Evolutionary conservation across 2,888 invertebrate genomes (phyloP).

Genomic region (Dromius quadrimaculatus): DNA sequence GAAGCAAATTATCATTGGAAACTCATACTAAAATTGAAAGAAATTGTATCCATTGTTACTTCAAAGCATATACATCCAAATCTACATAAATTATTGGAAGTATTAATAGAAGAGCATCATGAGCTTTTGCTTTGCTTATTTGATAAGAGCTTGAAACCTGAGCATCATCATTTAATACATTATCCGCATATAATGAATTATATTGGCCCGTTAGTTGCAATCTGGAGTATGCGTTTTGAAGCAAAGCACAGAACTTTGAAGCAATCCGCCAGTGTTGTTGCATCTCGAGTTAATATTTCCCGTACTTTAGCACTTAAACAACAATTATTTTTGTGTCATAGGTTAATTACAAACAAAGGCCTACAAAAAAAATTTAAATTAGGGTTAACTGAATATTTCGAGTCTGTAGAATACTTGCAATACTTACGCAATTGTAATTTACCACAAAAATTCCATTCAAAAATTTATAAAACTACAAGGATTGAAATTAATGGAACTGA

Average conservation of each 20-base stretch:
- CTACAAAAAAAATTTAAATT: conserved; percentile 2
- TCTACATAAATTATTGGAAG: not conserved
- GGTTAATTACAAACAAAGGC: conserved; percentile 6
- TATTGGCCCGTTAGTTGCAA: conserved; percentile 54
- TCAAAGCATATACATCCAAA: not conserved
- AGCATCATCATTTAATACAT: conserved; percentile 55
- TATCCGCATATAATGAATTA: conserved; percentile 54
- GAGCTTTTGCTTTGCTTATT: not conserved
- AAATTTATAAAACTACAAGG: not conserved
- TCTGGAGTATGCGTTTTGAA: conserved; percentile 57
- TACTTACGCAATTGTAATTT: not conserved
- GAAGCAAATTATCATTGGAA: conserved; percentile 48
- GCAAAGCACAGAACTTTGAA: conserved; percentile 57
- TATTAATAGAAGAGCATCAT: not conserved
- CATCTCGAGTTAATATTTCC: conserved; percentile 53
- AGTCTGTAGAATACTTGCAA: not conserved
- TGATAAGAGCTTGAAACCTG: conserved; percentile 42
- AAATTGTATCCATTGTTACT: conserved; percentile 11
- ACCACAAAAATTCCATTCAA: not conserved
- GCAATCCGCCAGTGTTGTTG: conserved; percentile 45
- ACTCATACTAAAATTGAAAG: conserved; percentile 24
- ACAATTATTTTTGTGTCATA: conserved; percentile 38
- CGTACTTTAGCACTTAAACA: conserved; percentile 48
- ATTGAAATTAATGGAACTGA: conserved; percentile 8
- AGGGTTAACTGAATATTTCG: not conserved